A percentile compares a stretch with the other conserved stretches of the same genome.
phyloP scores from a whole-genome alignment of 2,113 vertebrate genomes.

The Paradoxurus hermaphroditus region DNA sequence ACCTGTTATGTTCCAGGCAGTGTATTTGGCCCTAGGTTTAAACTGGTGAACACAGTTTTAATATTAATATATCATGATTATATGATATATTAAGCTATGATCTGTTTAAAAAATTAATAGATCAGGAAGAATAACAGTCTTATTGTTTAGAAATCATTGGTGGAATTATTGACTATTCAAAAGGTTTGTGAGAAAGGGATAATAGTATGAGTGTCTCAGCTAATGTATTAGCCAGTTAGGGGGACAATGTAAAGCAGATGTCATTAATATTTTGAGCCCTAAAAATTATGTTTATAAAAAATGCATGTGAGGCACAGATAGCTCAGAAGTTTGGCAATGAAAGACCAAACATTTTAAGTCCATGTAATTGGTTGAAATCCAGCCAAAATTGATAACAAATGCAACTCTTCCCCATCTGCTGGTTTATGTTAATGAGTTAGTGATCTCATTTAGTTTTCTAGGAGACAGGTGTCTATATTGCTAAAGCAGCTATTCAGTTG shows the following conservation, averaged over 20 bases:
- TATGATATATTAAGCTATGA: neutral
- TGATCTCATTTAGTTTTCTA: constrained; percentile 79
- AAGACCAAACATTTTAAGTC: constrained; percentile 59
- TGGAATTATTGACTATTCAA: neutral
- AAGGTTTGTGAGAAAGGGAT: neutral
- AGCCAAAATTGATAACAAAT: constrained; percentile 60
- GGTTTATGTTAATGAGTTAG: constrained; percentile 77
- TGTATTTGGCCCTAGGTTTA: neutral
- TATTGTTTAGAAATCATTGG: neutral
- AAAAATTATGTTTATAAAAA: neutral
- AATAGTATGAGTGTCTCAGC: neutral
- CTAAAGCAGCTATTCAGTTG: constrained; percentile 74
- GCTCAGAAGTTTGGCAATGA: constrained; percentile 46
- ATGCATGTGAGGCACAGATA: neutral
- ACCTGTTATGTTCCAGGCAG: neutral
- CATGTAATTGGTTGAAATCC: constrained; percentile 59
- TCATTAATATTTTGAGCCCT: neutral
- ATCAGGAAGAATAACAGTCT: neutral
- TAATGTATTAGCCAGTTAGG: neutral
- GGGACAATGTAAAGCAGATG: neutral
- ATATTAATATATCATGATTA: neutral
- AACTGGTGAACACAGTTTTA: neutral
- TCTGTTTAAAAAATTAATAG: neutral
- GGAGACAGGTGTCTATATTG: constrained; percentile 80
- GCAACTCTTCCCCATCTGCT: constrained; percentile 82